Evolutionary conservation across 2,113 vertebrate species (phyloP).

Genomic region (Rhynchopsitta pachyrhyncha): DNA sequence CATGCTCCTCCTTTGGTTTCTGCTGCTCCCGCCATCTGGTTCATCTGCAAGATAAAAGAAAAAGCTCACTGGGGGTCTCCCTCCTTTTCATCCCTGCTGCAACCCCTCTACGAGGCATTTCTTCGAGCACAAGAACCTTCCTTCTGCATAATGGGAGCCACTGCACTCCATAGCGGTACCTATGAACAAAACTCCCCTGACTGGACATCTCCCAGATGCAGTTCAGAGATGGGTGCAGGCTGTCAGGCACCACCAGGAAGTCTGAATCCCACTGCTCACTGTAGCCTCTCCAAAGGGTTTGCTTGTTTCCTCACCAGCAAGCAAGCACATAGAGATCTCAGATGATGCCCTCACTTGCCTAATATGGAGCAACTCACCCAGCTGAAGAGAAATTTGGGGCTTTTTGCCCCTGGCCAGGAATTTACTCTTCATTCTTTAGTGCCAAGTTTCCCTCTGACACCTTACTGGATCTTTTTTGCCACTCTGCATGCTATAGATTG

Average conservation of each 20-base stretch:
- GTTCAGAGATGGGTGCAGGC: background rate
- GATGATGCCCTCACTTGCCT: background rate
- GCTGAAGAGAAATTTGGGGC: background rate
- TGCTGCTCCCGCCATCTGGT: background rate
- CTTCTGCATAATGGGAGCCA: background rate
- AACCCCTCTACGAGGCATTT: background rate
- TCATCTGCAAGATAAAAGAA: slow-evolving; percentile 23
- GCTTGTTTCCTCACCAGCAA: background rate
- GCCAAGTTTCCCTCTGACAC: background rate
- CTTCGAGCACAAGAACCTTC: background rate
- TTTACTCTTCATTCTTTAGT: background rate
- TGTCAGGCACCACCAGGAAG: background rate
- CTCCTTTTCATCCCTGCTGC: background rate
- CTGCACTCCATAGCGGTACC: background rate
- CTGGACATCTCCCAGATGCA: background rate
- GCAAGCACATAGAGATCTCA: background rate
- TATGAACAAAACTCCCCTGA: background rate
- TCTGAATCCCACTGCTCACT: background rate
- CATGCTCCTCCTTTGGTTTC: background rate
- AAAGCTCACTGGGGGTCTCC: background rate
- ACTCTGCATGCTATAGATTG: background rate
- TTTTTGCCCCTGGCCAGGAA: background rate
- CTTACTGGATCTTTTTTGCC: background rate
- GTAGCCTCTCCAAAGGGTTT: background rate
- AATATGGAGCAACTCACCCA: background rate